Evolutionary conservation across 2,113 vertebrate genomes (phyloP).

Genomic region (Pteropus alecto): DNA sequence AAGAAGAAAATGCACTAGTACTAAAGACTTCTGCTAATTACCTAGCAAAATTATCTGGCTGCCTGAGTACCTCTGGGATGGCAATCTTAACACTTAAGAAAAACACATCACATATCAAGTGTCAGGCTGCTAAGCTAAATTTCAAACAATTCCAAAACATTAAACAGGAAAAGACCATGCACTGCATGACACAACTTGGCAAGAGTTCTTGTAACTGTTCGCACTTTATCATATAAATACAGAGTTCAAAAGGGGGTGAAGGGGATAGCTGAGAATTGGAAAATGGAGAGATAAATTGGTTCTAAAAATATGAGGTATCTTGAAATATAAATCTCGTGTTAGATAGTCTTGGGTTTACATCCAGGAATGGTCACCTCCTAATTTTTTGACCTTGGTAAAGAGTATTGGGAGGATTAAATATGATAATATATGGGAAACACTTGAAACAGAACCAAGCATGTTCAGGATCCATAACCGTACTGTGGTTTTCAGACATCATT

Average conservation of each 20-base stretch:
- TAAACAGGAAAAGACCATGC: background rate
- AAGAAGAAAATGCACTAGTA: background rate
- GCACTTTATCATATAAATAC: background rate
- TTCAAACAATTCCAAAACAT: constrained; percentile 21
- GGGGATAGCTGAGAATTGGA: background rate
- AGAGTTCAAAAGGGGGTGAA: background rate
- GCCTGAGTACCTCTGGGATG: background rate
- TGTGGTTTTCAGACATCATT: background rate
- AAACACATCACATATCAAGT: background rate
- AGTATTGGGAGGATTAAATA: background rate
- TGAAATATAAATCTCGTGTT: background rate
- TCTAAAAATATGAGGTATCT: background rate
- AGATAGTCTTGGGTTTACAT: background rate
- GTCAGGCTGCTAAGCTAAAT: constrained; percentile 20
- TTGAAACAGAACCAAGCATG: background rate
- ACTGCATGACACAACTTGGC: background rate
- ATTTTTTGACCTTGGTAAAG: background rate
- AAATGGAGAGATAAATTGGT: background rate
- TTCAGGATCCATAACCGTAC: background rate
- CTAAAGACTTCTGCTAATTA: constrained; percentile 12
- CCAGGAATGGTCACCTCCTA: background rate
- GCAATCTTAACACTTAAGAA: constrained; percentile 25
- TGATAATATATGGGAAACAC: background rate
- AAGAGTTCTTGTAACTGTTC: background rate
- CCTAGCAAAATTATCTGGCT: background rate